Evolutionary conservation across 2,113 vertebrate species (phyloP), one percentile per base, ranked within the genome.

Genomic region (Onychostruthus taczanowskii): DNA sequence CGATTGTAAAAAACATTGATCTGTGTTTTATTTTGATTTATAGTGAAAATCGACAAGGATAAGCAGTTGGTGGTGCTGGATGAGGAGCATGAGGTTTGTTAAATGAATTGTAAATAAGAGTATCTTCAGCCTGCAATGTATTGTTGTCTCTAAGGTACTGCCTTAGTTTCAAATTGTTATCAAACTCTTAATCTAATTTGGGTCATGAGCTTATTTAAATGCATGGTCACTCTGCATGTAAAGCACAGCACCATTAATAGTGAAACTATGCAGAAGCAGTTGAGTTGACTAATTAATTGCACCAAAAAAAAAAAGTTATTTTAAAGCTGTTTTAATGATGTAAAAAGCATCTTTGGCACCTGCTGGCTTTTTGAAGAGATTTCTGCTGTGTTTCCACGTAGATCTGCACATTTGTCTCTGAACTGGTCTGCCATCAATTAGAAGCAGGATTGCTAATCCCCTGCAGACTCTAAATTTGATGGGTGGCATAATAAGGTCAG

Each of bases 31-130:
- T 97, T 98, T 98, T 96, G 91, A 78, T 76, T 97, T 97, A 23
- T 95, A 99, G 99, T 99, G 99, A 99, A 99, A 97, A 99, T 99
- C 84, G 99, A 99, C 97, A 99, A 99, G 97, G 99, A 99, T 76
- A 98, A 98, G 96, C 98, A 99, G 97, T 98, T 99, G 93, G 99
- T 99, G 80, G 98, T 99, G 64, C 98, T 99, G 90, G 99, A 99
- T 62, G 99, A 99, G 92, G 99, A 99, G 84, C 98, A 99, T 73
- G 99, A 99, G 99, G 99, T 98, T 96, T 97, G 98, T 98, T 96
- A 96, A 94, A 96, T 97, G 89, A 93, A 79, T 89, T 97, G 87
- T 95, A 97, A 95, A 96, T 97, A 96, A 96, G 92, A 96, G 55
- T 97, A 94, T 96, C 94, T 96, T 96, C 96, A 95, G 94, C 94